Conservation (phyloP, 1,140 invertebrate species). For the Papilio helenus region DNA sequence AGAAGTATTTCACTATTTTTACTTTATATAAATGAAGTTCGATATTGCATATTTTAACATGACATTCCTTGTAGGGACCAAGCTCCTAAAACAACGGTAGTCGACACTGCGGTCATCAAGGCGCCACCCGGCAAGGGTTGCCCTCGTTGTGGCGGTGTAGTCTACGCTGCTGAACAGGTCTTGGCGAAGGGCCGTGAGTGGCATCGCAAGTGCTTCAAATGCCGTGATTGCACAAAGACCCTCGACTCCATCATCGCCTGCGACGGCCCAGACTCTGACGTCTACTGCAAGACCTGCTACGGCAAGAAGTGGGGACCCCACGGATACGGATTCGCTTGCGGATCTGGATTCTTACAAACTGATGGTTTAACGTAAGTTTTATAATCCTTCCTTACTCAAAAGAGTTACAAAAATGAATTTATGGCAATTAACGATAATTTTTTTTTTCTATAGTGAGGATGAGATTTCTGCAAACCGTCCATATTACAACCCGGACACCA, state of each 20-base stretch:
- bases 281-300: slow-evolving; percentile 97
- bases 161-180: slow-evolving; percentile 95
- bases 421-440: slow-evolving; percentile 4
- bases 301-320: slow-evolving; percentile 96
- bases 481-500: slow-evolving; percentile 92
- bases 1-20: not conserved
- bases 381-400: slow-evolving; percentile 22
- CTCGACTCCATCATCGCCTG: slow-evolving; percentile 97
- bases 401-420: slow-evolving; percentile 37
- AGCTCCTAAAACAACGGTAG: slow-evolving; percentile 88
- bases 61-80: slow-evolving; percentile 82
- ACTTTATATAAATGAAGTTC: not conserved
- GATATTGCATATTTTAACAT: not conserved
- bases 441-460: slow-evolving; percentile 86
- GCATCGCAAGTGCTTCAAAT: slow-evolving; percentile 99
- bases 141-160: slow-evolving; percentile 94
- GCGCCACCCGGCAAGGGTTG: slow-evolving; percentile 93
- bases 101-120: slow-evolving; percentile 91
- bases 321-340: slow-evolving; percentile 97
- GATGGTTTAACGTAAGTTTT: slow-evolving; percentile 91
- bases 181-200: slow-evolving; percentile 95
- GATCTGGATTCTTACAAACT: slow-evolving; percentile 95
- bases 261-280: slow-evolving; percentile 93
- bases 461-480: slow-evolving; percentile 90
- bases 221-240: slow-evolving; percentile 95